Conservation (phyloP, 2,113 vertebrate species). For the Cariama cristata region DNA sequence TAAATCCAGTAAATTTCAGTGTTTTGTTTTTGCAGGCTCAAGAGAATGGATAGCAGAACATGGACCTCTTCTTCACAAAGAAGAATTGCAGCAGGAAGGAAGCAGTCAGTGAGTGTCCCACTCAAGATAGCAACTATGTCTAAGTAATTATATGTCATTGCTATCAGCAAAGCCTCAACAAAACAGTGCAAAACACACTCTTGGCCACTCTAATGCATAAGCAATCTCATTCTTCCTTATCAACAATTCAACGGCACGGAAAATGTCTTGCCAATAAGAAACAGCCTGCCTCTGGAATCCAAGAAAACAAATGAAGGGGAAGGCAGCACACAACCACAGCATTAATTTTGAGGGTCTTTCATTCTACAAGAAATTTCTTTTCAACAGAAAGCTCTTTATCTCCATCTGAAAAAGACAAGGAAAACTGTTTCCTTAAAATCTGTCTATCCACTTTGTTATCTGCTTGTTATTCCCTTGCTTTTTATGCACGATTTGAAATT, state of each 20-base stretch:
- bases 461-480: background rate
- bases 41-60: background rate
- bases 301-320: background rate
- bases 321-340: background rate
- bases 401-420: background rate
- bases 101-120: background rate
- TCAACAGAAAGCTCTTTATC: background rate
- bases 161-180: background rate
- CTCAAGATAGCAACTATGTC: background rate
- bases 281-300: background rate
- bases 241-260: background rate
- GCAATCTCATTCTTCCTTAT: background rate
- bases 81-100: background rate
- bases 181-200: background rate
- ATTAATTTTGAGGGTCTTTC: background rate
- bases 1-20: background rate
- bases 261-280: background rate
- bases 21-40: background rate
- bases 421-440: background rate
- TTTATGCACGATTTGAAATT: background rate
- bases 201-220: background rate
- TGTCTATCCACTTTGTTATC: background rate
- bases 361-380: background rate
- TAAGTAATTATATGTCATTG: background rate
- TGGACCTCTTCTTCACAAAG: background rate